These are phyloP conservation scores for Entomobrya multifasciata DNA, from an alignment of 2,888 invertebrate genomes.

Conservation along the genomic window DNA sequence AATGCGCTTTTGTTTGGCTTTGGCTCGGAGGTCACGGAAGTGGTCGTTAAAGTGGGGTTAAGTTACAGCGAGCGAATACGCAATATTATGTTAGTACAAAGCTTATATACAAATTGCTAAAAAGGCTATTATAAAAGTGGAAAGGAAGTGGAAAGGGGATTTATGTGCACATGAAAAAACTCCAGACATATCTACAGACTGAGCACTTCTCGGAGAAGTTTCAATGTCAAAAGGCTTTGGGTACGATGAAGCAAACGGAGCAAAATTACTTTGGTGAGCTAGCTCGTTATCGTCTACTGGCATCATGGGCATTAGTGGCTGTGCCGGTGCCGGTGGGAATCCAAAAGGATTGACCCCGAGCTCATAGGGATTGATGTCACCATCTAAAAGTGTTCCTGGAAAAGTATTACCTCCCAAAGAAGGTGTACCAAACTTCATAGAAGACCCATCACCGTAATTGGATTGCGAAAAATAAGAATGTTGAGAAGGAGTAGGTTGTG, in stretches of 20 bases:
- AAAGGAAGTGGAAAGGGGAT: too few relatives aligned
- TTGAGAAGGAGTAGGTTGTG: background rate
- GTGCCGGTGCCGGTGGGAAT: background rate
- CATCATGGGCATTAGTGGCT: background rate
- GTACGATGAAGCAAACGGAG: too few relatives aligned
- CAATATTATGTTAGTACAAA: too few relatives aligned
- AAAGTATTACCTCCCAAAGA: slow-evolving; percentile 48
- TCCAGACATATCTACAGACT: slow-evolving; percentile 25
- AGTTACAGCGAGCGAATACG: too few relatives aligned
- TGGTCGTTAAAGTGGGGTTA: too few relatives aligned
- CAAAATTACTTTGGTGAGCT: background rate
- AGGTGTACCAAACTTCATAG: slow-evolving; percentile 53
- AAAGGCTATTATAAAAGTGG: too few relatives aligned
- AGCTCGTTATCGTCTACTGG: slow-evolving; percentile 19
- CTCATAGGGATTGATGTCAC: background rate
- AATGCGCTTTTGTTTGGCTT: too few relatives aligned
- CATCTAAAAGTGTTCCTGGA: background rate
- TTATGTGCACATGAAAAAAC: slow-evolving; percentile 33
- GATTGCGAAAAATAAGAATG: background rate
- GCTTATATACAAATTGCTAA: too few relatives aligned
- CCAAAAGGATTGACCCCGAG: background rate
- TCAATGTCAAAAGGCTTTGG: background rate
- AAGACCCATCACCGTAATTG: slow-evolving; percentile 40
- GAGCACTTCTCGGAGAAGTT: background rate
- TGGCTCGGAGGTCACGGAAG: too few relatives aligned